Evolutionary conservation across 2,888 invertebrate genomes (phyloP), one percentile per base, ranked within the genome.

Genomic region (Clivina fossor): DNA sequence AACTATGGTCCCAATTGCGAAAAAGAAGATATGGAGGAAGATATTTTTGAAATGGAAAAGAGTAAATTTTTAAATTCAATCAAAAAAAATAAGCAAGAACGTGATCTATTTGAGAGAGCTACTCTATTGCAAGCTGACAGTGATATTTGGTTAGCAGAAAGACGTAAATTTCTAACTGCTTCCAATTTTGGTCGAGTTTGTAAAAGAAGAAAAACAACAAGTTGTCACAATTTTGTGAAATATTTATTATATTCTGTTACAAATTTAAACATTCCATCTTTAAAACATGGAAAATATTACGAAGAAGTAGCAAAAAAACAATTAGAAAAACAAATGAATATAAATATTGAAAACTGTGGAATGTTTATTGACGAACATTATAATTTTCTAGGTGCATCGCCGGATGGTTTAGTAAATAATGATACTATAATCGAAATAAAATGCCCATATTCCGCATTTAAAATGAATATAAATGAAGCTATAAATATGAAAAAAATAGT

Each of bases 151-250:
- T 9, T 43, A 28, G 41, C 24, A 15, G 15, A 13, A 13, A 2
- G 41, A 4, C 4, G 26, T 3, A 43, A 43, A 26, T 9, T 43
- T 2, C 28, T 43, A 43, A 43, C 41, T 5, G 41, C 41, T n/a
- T 43, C 41, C 1, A 43, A 43, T 13, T 43, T 43, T 26, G 41
- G 13, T 7, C 20, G 7, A 20, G n/a, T 40, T 5, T 40, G 40
- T 20, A 40, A 40, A 40, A 18, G 7, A 9, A 40, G 43, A 43
- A 9, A 43, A 7, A 26, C 3, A 16, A 43, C 26, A 8, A 26
- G 15, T 43, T 15, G 13, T 7, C n/a, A 2, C 8, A 43, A 43
- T 26, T 5, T 13, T 8, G 43, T 43, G 3, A 16, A 43, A 24
- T 16, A 43, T 3, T 3, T 43, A 3, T 26, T 43, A 7, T 43